Base-by-base conservation (phyloP, 2,113 vertebrate species). In the Terrapene triunguis region DNA sequence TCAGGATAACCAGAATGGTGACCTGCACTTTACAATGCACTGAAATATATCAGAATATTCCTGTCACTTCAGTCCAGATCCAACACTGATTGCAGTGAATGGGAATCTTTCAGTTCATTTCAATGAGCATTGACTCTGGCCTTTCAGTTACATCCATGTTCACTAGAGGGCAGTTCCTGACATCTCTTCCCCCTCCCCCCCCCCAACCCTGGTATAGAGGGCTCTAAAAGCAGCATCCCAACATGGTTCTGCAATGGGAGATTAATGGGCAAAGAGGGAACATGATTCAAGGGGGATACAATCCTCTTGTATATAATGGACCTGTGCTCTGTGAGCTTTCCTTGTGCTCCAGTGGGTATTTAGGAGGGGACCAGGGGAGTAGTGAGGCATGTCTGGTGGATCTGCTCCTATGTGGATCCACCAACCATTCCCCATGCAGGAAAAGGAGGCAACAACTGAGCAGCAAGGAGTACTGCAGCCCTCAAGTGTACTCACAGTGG, bases 361-460 rank as follows among this genome's bases (percentile, higher is more conserved):
- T 50, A n/a, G 16, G 22, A 89, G 72, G 5, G 42, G 42, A 44
- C 38, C 24, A 76, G 11, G 11, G 42, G 42, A 21, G 2, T 38
- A 69, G 65, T 32, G 32, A 14, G 59, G 13, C 57, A 59, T 12
- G 11, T 59, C 57, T 59, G 57, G 25, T 59, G 32, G 59, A 65
- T 17, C 62, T 65, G 13, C 32, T 53, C 29, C 14, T 13, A 35
- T 65, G 62, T 35, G 62, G 14, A 83, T 19, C 1, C 69, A 83
- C 22, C 10, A 83, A 27, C 27, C 22, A 2, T 11, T 57, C 17
- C 5, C 3, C 44, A 48, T 1, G 1, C 12, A 78, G 27, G 24
- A 80, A 53, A 48, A 92, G 22, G 44, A 90, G 88, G 17, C 29
- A 94, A 17, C 19, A 82, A 29, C 11, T 91, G 48, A 84, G 48